phyloP scores from a whole-genome alignment of 1,140 invertebrate species.

The Papilio polytes region DNA sequence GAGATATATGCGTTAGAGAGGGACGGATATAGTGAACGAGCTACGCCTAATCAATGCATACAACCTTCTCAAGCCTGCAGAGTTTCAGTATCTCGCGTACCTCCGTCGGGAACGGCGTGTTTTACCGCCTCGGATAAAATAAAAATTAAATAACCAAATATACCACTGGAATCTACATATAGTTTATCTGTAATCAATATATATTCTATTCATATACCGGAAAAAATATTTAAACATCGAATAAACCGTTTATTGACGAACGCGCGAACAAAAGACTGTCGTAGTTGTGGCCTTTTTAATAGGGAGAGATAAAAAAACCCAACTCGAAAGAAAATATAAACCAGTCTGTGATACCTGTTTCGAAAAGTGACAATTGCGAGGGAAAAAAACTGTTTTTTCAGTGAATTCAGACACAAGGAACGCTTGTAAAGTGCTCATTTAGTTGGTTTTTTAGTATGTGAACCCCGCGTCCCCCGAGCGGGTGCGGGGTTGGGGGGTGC shows the following conservation, averaged over 20 bases:
- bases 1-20: slow-evolving; percentile 46
- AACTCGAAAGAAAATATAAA: not conserved
- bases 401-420: slow-evolving; percentile 8
- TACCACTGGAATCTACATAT: slow-evolving; percentile 20
- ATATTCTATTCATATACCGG: not conserved
- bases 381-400: not conserved
- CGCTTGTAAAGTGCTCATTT: not conserved
- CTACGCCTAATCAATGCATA: slow-evolving; percentile 80
- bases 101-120: slow-evolving; percentile 54
- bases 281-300: slow-evolving; percentile 51
- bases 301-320: slow-evolving; percentile 8
- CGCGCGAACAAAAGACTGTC: slow-evolving; percentile 46
- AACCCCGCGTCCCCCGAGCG: not conserved
- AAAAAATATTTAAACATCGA: slow-evolving; percentile 29
- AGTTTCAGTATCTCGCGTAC: slow-evolving; percentile 67
- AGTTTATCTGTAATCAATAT: slow-evolving; percentile 9
- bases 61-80: slow-evolving; percentile 69
- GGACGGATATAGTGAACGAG: slow-evolving; percentile 56
- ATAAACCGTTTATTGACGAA: not conserved
- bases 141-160: slow-evolving; percentile 54
- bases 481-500: slow-evolving; percentile 46
- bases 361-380: slow-evolving; percentile 17
- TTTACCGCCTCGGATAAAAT: slow-evolving; percentile 41
- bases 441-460: slow-evolving; percentile 47
- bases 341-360: slow-evolving; percentile 20